Evolutionary conservation across 2,797 vertebrate species (phyloP).

Genomic region (Phoebastria nigripes): DNA sequence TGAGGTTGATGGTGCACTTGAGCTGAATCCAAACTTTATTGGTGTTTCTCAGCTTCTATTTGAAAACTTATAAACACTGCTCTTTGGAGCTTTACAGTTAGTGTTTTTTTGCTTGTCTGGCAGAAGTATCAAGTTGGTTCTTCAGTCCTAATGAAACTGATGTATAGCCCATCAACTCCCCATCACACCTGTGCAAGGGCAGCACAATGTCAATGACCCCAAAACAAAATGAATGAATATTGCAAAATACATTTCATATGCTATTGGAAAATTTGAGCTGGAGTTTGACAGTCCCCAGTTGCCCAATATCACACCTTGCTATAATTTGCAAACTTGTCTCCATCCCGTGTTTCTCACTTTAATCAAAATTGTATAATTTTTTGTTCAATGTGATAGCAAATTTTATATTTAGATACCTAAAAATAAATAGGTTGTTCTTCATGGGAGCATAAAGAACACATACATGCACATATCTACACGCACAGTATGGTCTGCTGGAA

Average conservation of each 20-base stretch:
- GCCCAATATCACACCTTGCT: not conserved
- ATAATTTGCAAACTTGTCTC: not conserved
- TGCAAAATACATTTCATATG: not conserved
- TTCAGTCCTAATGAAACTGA: constrained; percentile 16
- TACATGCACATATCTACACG: fast-evolving
- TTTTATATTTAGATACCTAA: not conserved
- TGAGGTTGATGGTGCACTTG: constrained; percentile 68
- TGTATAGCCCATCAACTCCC: not conserved
- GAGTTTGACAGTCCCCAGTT: not conserved
- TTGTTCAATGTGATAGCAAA: not conserved
- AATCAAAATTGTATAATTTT: not conserved
- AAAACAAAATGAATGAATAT: not conserved
- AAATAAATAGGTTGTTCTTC: not conserved
- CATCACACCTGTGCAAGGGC: not conserved
- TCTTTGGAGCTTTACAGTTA: constrained; percentile 59
- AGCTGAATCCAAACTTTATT: constrained; percentile 73
- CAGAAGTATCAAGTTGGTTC: not conserved
- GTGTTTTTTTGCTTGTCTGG: not conserved
- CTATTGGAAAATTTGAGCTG: not conserved
- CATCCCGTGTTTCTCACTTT: not conserved
- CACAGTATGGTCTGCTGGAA: fast-evolving
- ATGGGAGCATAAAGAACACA: not conserved
- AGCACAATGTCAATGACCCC: not conserved
- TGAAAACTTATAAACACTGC: constrained; percentile 71
- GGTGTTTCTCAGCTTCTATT: constrained; percentile 69